phyloP scores from a whole-genome alignment of 2,888 invertebrate genomes.

The Euphydryas editha region DNA sequence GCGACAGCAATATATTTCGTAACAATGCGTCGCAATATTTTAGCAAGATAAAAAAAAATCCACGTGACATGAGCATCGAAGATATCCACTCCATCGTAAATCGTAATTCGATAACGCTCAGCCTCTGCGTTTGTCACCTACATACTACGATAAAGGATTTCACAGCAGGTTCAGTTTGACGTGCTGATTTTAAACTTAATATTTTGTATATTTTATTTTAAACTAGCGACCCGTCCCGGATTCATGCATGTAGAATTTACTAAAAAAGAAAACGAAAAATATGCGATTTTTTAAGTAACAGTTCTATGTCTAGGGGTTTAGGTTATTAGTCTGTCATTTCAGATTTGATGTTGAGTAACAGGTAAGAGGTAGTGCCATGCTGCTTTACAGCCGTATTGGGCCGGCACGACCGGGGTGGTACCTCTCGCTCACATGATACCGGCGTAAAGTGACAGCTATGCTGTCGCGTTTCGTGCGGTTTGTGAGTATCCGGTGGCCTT shows the following conservation, averaged over 20 bases:
- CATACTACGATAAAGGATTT: slow-evolving; percentile 26
- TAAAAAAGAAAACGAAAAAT: too few relatives aligned
- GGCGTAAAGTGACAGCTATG: too few relatives aligned
- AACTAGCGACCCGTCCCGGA: background rate
- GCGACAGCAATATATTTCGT: slow-evolving; percentile 38
- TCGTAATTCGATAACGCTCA: slow-evolving; percentile 76
- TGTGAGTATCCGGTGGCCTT: too few relatives aligned
- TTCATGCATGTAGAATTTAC: background rate
- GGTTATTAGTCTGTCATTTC: too few relatives aligned
- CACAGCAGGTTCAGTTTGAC: slow-evolving; percentile 45
- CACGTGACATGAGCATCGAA: slow-evolving; percentile 68
- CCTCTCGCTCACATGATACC: too few relatives aligned
- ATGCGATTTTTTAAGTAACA: too few relatives aligned
- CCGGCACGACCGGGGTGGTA: too few relatives aligned
- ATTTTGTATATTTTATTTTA: background rate
- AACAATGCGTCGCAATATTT: slow-evolving; percentile 53
- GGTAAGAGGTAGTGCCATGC: too few relatives aligned
- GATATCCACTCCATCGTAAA: slow-evolving; percentile 70
- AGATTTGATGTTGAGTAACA: too few relatives aligned
- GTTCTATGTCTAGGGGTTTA: too few relatives aligned
- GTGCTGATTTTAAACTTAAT: slow-evolving; percentile 3
- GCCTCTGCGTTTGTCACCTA: slow-evolving; percentile 43
- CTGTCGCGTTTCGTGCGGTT: too few relatives aligned
- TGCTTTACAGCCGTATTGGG: too few relatives aligned
- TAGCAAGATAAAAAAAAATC: slow-evolving; percentile 56